A percentile compares a stretch with the other conserved stretches of the same genome.
phyloP scores from a whole-genome alignment of 1,140 invertebrate species.

The Fopius arisanus region DNA sequence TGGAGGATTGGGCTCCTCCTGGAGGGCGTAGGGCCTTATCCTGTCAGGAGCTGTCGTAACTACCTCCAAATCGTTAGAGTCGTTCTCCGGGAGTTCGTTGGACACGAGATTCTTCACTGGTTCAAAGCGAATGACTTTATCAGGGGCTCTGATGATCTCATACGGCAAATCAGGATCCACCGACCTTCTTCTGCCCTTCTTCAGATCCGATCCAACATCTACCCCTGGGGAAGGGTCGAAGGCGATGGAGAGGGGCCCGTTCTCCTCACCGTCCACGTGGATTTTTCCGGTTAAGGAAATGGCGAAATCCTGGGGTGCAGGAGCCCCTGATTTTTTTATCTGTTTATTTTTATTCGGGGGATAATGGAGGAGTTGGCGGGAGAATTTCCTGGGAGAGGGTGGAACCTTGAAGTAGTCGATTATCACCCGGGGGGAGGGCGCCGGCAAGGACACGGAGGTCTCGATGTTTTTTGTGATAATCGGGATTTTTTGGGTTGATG shows the following conservation, averaged over 20 bases:
- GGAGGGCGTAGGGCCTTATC: too few species aligned
- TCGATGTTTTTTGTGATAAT: too few species aligned
- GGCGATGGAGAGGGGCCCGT: conserved; percentile 38
- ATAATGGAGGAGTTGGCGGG: too few species aligned
- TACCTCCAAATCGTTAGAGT: background rate
- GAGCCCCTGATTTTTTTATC: background rate
- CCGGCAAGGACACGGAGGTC: too few species aligned
- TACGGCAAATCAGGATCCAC: background rate
- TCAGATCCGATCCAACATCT: too few species aligned
- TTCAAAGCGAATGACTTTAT: background rate
- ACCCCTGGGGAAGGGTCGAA: conserved; percentile 40
- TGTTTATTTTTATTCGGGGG: too few species aligned
- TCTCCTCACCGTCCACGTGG: conserved; percentile 38
- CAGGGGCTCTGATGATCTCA: background rate
- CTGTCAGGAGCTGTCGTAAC: too few species aligned
- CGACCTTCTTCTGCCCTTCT: too few species aligned
- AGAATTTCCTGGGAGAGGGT: too few species aligned
- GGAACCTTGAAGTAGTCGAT: too few species aligned
- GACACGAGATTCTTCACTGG: background rate
- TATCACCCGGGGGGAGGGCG: too few species aligned
- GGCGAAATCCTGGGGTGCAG: conserved; percentile 30
- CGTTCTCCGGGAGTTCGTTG: background rate
- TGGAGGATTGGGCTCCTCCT: too few species aligned
- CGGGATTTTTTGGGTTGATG: background rate
- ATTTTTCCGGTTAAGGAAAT: conserved; percentile 45